These are phyloP conservation scores for Sturmia bella DNA, from an alignment of 2,888 invertebrate species.

Conservation along the genomic window DNA sequence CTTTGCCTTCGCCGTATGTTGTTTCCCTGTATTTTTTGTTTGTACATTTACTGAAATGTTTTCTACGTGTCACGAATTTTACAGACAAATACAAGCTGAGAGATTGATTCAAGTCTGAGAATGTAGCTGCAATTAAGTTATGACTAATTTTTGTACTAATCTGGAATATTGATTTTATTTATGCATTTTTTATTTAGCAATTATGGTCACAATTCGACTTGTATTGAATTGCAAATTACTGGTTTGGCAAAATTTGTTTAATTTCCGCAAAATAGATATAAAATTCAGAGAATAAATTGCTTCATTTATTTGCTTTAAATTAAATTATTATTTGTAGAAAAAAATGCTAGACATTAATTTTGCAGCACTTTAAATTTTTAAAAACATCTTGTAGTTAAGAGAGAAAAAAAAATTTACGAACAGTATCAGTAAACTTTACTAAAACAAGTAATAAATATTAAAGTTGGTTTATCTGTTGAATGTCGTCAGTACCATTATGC, in stretches of 20 bases:
- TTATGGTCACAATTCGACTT: background rate
- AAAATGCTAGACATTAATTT: too few relatives aligned
- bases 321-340: too few relatives aligned
- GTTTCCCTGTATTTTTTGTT: background rate
- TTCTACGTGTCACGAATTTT: constrained; percentile 44
- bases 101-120: background rate
- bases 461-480: too few relatives aligned
- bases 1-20: constrained; percentile 35
- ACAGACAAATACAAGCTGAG: background rate
- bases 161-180: constrained; percentile 29
- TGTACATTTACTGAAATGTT: background rate
- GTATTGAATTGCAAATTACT: background rate
- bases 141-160: constrained; percentile 41
- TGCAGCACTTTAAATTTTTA: too few relatives aligned
- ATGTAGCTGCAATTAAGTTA: constrained; percentile 18
- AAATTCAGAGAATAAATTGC: background rate
- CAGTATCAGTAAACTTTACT: too few relatives aligned
- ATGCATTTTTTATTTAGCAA: background rate
- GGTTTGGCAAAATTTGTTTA: background rate
- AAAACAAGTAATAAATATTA: too few relatives aligned
- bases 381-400: too few relatives aligned
- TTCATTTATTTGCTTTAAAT: too few relatives aligned
- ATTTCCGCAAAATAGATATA: constrained; percentile 16
- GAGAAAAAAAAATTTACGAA: too few relatives aligned
- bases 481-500: too few relatives aligned